Base-by-base conservation (phyloP, 2,888 invertebrate genomes). In the Panopea generosa region DNA sequence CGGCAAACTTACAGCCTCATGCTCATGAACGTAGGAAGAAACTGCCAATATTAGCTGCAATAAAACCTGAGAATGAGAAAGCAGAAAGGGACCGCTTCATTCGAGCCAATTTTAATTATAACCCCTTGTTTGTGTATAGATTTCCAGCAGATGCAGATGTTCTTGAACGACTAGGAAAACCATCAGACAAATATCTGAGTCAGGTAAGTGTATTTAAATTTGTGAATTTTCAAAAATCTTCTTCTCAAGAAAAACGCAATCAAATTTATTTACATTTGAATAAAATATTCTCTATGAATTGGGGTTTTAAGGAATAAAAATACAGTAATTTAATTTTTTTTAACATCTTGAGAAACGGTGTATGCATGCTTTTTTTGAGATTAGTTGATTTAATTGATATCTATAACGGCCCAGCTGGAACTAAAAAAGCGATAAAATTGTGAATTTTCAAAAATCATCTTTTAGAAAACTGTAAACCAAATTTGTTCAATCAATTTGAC, bases 41-140 rank as follows among this genome's bases (percentile, higher is more conserved):
- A 66, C 76, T 86, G 38, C 86, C 90, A 14, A 76, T 89, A 22
- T 65, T 90, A 16, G 84, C 84, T 52, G 88, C 89, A 24, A 87
- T 90, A 4, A 89, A 87, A 77, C 90, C 90, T 16, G 87, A 87
- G 50, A 91, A 91, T 83, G 88, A 88, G 56, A 89, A 85, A 76
- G 47, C 86, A 47, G 90, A 91, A 72, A 84, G 86, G 45, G 89
- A 89, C n/a, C 81, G 87, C 49, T 91, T 91, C 62, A 85, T 91
- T 71, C 61, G 88, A 26, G 85, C 89, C 20, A 85, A 84, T 43
- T 90, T 81, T 63, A 86, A 86, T 50, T 91, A 91, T 62, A 90
- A 91, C 65, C 90, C 90, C 40, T 84, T 85, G 52, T 90, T 91
- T 77, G 66, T 87, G 11, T 90, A 90, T 27, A 79, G 85, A 47